Conservation (phyloP, 2,113 vertebrate species). For the Rissa tridactyla region DNA sequence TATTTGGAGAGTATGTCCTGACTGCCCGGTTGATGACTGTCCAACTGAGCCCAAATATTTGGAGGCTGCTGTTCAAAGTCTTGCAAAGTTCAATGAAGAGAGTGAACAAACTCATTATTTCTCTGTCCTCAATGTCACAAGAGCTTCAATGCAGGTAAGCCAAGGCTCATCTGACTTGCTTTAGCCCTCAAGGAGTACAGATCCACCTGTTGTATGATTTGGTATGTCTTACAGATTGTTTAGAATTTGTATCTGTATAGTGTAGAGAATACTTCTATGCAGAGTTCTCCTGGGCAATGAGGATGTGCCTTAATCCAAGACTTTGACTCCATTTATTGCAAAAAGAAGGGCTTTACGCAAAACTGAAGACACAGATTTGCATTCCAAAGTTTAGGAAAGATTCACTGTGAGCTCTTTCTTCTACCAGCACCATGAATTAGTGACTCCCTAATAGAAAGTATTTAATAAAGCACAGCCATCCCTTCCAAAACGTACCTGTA, state of each 20-base stretch:
- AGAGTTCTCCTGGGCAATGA: neutral
- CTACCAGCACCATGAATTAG: neutral
- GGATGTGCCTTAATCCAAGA: neutral
- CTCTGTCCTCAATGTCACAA: slow-evolving; percentile 54
- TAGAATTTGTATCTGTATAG: neutral
- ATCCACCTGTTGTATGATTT: neutral
- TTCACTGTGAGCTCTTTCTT: neutral
- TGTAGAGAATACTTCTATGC: neutral
- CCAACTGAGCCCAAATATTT: neutral
- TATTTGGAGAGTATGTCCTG: neutral
- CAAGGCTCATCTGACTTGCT: neutral
- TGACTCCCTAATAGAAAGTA: neutral
- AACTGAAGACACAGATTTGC: neutral
- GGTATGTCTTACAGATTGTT: neutral
- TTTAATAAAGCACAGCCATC: neutral
- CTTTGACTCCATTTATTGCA: neutral
- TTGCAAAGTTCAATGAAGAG: slow-evolving; percentile 61
- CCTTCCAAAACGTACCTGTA: neutral
- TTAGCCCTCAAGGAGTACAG: neutral
- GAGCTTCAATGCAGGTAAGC: slow-evolving; percentile 59
- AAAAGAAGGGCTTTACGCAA: neutral
- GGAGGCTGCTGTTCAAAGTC: slow-evolving; percentile 14
- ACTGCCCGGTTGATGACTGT: slow-evolving; percentile 34
- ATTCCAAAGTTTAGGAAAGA: neutral
- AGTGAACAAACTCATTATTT: slow-evolving; percentile 51